Evolutionary conservation across 1,140 invertebrate genomes (phyloP), one percentile per base, ranked within the genome.

Genomic region (Aphis craccivora): DNA sequence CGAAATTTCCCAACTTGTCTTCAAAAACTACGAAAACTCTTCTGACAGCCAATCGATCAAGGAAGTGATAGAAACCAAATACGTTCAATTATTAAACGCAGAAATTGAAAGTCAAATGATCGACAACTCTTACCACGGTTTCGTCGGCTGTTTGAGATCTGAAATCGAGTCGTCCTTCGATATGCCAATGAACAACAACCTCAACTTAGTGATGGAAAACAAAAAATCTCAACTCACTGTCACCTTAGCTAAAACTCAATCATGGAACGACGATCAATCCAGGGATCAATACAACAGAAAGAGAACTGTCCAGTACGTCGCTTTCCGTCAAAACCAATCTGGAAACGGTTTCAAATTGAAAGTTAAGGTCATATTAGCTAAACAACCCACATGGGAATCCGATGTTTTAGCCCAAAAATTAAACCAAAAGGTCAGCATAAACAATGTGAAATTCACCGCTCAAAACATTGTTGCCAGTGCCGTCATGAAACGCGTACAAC

Each of bases 91-190:
- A 18, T 14, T 83, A 37, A 86, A 93, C 43, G 43, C 48, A 25
- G 48, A 83, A 37, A 86, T 93, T 14, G 81, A 93, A 55, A 93
- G 55, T 30, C 45, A 86, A 55, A 86, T 93, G 91, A 84, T 93
- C 37, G 35, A 55, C 4, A 86, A 86, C 81, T 51, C 91, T 18
- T 93, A 93, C 81, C 30, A 51, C 23, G 91, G 81, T 30, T 40
- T 93, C 23, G 40, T 93, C 6, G 91, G 91, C n/a, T 86, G 81
- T 86, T 37, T 93, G 18, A 51, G 91, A 30, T 40, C 67, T 20
- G 91, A 93, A 37, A 53, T 83, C 48, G 37, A 84, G 30, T 53
- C 76, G 18, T 3, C 45, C 11, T 40, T 84, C 7, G 25, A 37
- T 14, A 25, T 43, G n/a, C 48, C 91, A 20, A 9, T 18, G 0